Conservation (phyloP, 2,888 invertebrate species). For the Synanthedon myopaeformis region DNA sequence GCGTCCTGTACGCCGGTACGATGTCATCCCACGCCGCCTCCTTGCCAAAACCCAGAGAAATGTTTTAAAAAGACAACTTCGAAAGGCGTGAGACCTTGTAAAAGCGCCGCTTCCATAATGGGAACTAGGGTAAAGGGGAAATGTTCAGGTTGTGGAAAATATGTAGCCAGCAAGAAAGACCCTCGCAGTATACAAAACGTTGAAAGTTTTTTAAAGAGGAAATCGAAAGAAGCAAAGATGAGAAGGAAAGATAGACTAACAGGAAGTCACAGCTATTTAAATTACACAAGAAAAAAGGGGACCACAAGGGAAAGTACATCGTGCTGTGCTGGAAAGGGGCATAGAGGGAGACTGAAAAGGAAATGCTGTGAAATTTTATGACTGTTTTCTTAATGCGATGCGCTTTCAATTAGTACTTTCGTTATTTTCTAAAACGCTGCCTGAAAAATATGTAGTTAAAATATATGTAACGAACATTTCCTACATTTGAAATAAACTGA, state of each 20-base stretch:
- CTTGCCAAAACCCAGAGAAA: constrained; percentile 43
- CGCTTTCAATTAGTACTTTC: too few relatives aligned
- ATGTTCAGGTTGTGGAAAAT: constrained; percentile 37
- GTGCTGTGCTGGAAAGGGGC: constrained; percentile 50
- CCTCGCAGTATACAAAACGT: constrained; percentile 23
- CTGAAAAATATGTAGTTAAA: too few relatives aligned
- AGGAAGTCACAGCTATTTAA: constrained; percentile 30
- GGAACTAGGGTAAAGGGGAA: constrained; percentile 33
- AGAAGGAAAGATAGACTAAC: constrained; percentile 30
- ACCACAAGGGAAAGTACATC: constrained; percentile 12
- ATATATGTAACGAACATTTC: too few relatives aligned
- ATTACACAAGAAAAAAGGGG: constrained; percentile 31
- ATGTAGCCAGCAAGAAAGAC: constrained; percentile 13
- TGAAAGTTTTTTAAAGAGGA: constrained; percentile 34
- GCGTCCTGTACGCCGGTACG: constrained; percentile 45
- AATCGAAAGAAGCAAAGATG: constrained; percentile 36
- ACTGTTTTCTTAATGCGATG: constrained; percentile 1
- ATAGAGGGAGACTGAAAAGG: constrained; percentile 37
- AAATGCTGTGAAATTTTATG: constrained; percentile 22
- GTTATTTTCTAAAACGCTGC: too few relatives aligned
- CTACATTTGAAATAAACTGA: too few relatives aligned
- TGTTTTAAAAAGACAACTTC: constrained; percentile 38
- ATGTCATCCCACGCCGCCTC: constrained; percentile 50
- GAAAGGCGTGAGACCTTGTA: constrained; percentile 39
- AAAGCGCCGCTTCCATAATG: constrained; percentile 52